Conservation (phyloP, 2,888 invertebrate species). For the Pimpla rufipes region DNA sequence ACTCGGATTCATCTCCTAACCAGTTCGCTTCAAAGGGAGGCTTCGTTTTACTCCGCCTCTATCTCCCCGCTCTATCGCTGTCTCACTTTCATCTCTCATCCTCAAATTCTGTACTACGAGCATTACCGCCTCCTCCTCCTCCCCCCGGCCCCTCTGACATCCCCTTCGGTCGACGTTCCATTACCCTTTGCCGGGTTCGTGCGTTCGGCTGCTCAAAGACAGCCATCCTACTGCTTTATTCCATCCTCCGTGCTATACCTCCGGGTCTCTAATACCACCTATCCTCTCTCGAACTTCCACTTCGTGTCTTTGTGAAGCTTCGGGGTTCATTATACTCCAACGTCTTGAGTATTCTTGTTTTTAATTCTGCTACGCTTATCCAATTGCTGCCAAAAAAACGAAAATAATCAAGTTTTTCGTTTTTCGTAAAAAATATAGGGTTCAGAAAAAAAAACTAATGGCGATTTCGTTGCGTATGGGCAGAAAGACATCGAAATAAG, state of each 20-base stretch:
- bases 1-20: conserved; percentile 70
- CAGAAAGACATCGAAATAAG: too few species aligned
- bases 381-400: too few species aligned
- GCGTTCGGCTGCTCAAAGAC: conserved; percentile 62
- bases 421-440: too few species aligned
- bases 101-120: conserved; percentile 46
- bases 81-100: conserved; percentile 50
- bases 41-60: conserved; percentile 35
- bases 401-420: too few species aligned
- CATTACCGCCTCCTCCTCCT: conserved; percentile 27
- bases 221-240: conserved; percentile 44
- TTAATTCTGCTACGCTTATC: too few species aligned
- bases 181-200: conserved; percentile 54
- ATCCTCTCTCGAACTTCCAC: background rate
- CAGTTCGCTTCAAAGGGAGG: conserved; percentile 66
- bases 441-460: too few species aligned
- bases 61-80: conserved; percentile 12
- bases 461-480: too few species aligned
- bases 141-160: conserved; percentile 22
- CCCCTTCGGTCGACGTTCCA: conserved; percentile 55
- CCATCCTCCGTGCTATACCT: conserved; percentile 34
- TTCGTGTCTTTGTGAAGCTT: background rate
- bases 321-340: background rate
- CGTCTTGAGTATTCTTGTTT: background rate
- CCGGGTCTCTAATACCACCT: conserved; percentile 28